Percentiles rank a stretch among this genome's conserved stretches.
phyloP scores from a whole-genome alignment of 2,888 invertebrate species.

The Cerceris ruficornis region DNA sequence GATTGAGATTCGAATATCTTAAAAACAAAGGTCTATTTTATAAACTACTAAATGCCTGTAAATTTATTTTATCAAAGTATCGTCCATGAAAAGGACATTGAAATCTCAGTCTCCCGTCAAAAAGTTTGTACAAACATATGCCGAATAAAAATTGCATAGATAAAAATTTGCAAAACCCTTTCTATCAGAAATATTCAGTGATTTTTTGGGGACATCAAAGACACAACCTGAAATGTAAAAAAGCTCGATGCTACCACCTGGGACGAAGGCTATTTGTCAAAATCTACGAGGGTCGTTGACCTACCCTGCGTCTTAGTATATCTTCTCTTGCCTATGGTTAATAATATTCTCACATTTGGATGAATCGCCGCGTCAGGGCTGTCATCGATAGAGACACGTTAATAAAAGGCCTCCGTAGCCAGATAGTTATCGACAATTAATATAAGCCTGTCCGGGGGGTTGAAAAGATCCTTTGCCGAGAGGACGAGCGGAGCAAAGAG shows the following conservation, averaged over 20 bases:
- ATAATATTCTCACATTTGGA: slow-evolving; percentile 75
- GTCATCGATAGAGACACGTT: slow-evolving; percentile 57
- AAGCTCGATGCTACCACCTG: not conserved
- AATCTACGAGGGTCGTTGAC: slow-evolving; percentile 41
- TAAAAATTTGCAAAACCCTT: too few relatives aligned
- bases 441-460: slow-evolving; percentile 50
- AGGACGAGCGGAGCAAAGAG: slow-evolving; percentile 10
- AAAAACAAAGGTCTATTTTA: too few relatives aligned
- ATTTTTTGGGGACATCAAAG: too few relatives aligned
- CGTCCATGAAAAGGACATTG: too few relatives aligned
- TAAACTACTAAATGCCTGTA: too few relatives aligned
- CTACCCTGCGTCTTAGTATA: slow-evolving; percentile 24
- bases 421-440: slow-evolving; percentile 71
- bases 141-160: too few relatives aligned
- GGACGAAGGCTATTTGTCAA: slow-evolving; percentile 65
- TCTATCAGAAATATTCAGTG: too few relatives aligned
- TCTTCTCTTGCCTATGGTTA: slow-evolving; percentile 50
- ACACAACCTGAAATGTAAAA: not conserved
- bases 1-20: too few relatives aligned
- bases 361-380: slow-evolving; percentile 68
- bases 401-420: slow-evolving; percentile 56
- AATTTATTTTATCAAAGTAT: too few relatives aligned
- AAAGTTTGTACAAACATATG: too few relatives aligned
- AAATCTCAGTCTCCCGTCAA: too few relatives aligned
- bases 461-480: slow-evolving; percentile 6